phyloP scores from a whole-genome alignment of 2,113 vertebrate genomes.

The Gymnorhina tibicen region DNA sequence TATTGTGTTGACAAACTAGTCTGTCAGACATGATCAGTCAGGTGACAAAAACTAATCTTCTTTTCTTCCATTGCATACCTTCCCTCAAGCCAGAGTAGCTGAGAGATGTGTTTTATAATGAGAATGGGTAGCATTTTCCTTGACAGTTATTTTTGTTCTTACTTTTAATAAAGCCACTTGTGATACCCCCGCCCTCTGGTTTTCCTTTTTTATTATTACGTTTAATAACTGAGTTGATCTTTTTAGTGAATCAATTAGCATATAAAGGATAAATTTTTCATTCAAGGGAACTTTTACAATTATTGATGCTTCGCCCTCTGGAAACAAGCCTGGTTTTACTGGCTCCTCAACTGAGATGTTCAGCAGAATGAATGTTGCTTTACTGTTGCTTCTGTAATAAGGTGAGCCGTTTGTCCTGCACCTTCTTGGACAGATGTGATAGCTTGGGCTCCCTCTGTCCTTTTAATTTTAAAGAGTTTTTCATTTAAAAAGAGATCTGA shows the following conservation, averaged over 20 bases:
- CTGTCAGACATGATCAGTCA: conserved; percentile 5
- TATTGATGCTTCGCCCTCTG: neutral
- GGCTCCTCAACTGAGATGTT: neutral
- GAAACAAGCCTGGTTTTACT: conserved; percentile 17
- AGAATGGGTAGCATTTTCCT: neutral
- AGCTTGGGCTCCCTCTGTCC: neutral
- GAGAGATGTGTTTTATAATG: neutral
- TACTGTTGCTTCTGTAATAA: neutral
- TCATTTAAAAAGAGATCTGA: neutral
- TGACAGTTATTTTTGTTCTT: neutral
- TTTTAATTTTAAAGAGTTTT: conserved; percentile 7
- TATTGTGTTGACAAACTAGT: neutral
- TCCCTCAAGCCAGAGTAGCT: neutral
- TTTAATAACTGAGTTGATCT: neutral
- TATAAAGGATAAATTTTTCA: conserved; percentile 34
- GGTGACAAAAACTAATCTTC: neutral
- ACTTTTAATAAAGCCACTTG: neutral
- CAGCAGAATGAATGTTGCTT: neutral
- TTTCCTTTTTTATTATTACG: conserved; percentile 1
- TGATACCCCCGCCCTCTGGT: neutral
- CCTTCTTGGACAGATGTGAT: neutral
- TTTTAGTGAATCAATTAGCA: conserved; percentile 47
- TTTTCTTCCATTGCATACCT: neutral
- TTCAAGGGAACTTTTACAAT: conserved; percentile 33
- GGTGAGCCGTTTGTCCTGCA: neutral